Evolutionary conservation across 2,888 invertebrate genomes (phyloP).

Genomic region (Lepidochitona cinerea): DNA sequence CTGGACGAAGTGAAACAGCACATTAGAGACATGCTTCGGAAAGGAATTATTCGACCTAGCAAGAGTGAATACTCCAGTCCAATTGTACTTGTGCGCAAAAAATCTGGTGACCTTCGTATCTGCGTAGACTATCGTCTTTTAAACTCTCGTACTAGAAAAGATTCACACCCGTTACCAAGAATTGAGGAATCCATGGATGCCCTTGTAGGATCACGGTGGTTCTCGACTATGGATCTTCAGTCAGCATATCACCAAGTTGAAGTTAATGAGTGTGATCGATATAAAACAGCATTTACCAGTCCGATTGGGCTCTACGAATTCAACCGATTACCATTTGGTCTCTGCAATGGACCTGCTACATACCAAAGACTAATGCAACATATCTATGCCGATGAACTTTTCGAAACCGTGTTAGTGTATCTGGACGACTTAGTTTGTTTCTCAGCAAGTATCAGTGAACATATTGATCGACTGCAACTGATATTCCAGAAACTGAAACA

Average conservation of each 20-base stretch:
- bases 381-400: constrained; percentile 4
- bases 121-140: constrained; percentile 32
- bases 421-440: constrained; percentile 8
- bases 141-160: constrained; percentile 24
- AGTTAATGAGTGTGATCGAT: constrained; percentile 9
- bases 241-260: constrained; percentile 14
- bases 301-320: constrained; percentile 15
- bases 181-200: constrained; percentile 30
- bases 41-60: constrained; percentile 31
- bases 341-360: constrained; percentile 10
- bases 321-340: constrained; percentile 20
- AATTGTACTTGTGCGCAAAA: constrained; percentile 34
- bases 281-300: constrained; percentile 17
- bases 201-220: constrained; percentile 15
- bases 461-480: not conserved
- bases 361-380: constrained; percentile 12
- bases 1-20: constrained; percentile 28
- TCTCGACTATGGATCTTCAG: constrained; percentile 20
- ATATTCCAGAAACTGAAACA: constrained; percentile 8
- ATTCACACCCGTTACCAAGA: constrained; percentile 30
- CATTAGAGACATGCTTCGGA: constrained; percentile 20
- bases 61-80: constrained; percentile 30
- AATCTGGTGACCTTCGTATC: constrained; percentile 20
- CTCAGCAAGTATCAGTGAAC: not conserved
- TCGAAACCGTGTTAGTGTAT: constrained; percentile 5